Conservation (phyloP, 23 tunicate genomes). For the Diplosoma virens region DNA sequence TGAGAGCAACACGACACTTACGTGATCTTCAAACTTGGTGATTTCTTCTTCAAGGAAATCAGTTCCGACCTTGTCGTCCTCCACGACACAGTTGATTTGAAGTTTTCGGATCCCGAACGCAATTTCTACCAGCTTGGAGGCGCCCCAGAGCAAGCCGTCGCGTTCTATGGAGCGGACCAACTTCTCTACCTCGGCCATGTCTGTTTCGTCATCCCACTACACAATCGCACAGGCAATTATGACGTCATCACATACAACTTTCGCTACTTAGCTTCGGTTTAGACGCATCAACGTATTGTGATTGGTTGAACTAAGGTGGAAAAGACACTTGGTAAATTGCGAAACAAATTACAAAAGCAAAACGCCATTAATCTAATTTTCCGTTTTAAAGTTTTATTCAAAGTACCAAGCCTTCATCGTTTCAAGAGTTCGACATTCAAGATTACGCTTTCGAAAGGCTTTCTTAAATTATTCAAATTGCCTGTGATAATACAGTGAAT, state of each 20-base stretch:
- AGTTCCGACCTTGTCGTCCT: slow-evolving; percentile 89
- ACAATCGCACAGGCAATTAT: too few relatives aligned
- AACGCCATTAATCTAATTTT: too few relatives aligned
- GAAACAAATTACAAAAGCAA: not conserved
- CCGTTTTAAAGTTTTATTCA: too few relatives aligned
- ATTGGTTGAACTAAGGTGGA: too few relatives aligned
- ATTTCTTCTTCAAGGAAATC: slow-evolving; percentile 82
- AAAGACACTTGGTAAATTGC: not conserved
- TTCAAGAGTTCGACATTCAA: too few relatives aligned
- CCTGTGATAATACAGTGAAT: too few relatives aligned
- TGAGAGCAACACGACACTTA: slow-evolving; percentile 19
- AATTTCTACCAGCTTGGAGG: slow-evolving; percentile 71
- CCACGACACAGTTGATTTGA: slow-evolving; percentile 92
- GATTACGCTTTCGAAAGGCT: too few relatives aligned
- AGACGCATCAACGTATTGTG: too few relatives aligned
- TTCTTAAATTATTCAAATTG: too few relatives aligned
- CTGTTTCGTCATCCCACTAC: slow-evolving; percentile 98
- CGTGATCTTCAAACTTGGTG: slow-evolving; percentile 58
- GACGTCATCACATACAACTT: too few relatives aligned
- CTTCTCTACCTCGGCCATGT: slow-evolving; percentile 77
- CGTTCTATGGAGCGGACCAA: slow-evolving; percentile 56
- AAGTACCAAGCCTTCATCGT: too few relatives aligned
- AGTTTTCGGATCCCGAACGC: slow-evolving; percentile 80
- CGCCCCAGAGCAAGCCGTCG: slow-evolving; percentile 95
- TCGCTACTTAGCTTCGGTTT: too few relatives aligned